Base-by-base conservation (phyloP, 2,113 vertebrate species). In the Sarotherodon lohbergeri region DNA sequence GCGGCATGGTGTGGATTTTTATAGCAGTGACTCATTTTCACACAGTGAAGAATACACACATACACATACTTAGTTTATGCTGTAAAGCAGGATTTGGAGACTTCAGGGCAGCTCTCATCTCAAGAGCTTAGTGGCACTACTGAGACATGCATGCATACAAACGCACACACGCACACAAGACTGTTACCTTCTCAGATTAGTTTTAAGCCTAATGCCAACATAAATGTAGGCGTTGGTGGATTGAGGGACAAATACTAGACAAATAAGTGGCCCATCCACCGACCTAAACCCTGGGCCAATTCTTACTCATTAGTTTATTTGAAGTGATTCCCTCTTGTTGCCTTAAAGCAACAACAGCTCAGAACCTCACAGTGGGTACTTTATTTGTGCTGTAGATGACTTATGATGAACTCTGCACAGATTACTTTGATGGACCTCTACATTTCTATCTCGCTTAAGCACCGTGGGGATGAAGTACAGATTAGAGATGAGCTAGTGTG, bases 21-120 rank as follows among this genome's bases (percentile, higher is more conserved):
- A 94, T 90, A 94, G 93, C 90, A 46, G 34, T 95, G 92, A 94
- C 93, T 94, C 91, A 94, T 94, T 93, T 92, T 90, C 81, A 90
- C 91, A 85, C 73, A 86, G 88, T 88, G 88, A 90, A 66, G 78
- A 81, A 93, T 24, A 83, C 59, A 78, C 81, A 83, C 68, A 63
- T 66, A 81, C 46, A 61, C 82, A 80, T 66, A 80, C 66, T 46
- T 39, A 81, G 82, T 54, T 66, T 14, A 50, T n/a, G 3, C 80
- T 66, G 41, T 83, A 83, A 90, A 87, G 88, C 73, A 71, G 90
- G 91, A 92, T 94, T 92, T 91, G 81, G 84, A 94, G 84, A 90
- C 84, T 94, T 88, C 14, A 12, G 91, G 91, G 93, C 88, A 90
- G 91, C 86, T 88, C 90, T 92, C 89, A 87, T 92, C 86, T 86